phyloP scores from a whole-genome alignment of 2,888 invertebrate species.

The Calephelis perditalis region DNA sequence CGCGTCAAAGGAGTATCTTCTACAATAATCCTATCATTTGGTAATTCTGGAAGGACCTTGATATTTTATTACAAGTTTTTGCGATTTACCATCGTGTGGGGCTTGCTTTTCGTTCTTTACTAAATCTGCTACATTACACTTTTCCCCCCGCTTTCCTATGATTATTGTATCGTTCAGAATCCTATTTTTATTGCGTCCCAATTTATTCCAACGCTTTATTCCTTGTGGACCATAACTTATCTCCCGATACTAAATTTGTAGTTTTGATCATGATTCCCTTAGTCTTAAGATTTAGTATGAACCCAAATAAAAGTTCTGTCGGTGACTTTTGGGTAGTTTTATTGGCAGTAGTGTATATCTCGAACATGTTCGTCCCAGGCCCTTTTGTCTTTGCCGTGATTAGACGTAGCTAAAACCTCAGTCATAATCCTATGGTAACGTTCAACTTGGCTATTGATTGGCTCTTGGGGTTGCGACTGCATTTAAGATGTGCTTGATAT shows the following conservation, averaged over 20 bases:
- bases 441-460: constrained; percentile 11
- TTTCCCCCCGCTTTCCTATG: constrained; percentile 18
- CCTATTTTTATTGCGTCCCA: constrained; percentile 24
- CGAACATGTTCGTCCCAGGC: constrained; percentile 20
- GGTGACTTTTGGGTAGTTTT: constrained; percentile 22
- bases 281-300: constrained; percentile 14
- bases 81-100: constrained; percentile 28
- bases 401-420: constrained; percentile 19
- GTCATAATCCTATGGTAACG: constrained; percentile 29
- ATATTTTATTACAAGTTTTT: constrained; percentile 27
- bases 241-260: background rate
- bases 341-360: constrained; percentile 22
- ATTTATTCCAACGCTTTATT: constrained; percentile 19
- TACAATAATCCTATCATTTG: constrained; percentile 21
- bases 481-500: constrained; percentile 27
- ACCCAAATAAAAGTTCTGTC: constrained; percentile 25
- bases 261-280: constrained; percentile 21
- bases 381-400: constrained; percentile 19
- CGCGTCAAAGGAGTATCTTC: constrained; percentile 25
- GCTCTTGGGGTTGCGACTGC: constrained; percentile 29
- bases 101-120: constrained; percentile 26
- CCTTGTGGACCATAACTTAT: constrained; percentile 17
- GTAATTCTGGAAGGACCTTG: constrained; percentile 30
- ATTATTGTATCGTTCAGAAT: constrained; percentile 22
- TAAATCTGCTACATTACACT: constrained; percentile 25